Conservation (phyloP, 2,797 vertebrate species). For the Oryzias dopingdopingensis region DNA sequence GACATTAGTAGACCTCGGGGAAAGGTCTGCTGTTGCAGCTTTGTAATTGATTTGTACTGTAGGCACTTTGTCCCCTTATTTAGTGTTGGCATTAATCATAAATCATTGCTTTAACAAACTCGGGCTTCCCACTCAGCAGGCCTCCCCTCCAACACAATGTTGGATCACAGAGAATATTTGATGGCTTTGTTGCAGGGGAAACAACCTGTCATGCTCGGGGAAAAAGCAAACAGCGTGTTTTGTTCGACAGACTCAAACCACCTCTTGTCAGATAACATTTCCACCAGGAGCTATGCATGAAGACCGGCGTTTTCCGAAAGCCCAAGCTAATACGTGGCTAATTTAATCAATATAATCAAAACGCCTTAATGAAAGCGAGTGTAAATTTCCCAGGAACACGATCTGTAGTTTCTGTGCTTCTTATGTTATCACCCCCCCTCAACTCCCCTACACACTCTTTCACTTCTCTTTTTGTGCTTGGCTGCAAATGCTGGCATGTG, state of each 20-base stretch:
- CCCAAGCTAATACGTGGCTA: constrained; percentile 59
- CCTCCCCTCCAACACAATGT: constrained; percentile 76
- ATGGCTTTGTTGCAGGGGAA: constrained; percentile 82
- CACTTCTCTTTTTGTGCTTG: constrained; percentile 44
- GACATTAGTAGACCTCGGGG: constrained; percentile 76
- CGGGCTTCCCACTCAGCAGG: constrained; percentile 79
- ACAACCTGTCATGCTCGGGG: constrained; percentile 81
- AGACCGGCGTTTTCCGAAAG: constrained; percentile 32
- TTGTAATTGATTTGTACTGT: constrained; percentile 82
- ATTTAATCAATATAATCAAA: constrained; percentile 73
- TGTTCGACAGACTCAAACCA: constrained; percentile 73
- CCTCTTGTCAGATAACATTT: constrained; percentile 76
- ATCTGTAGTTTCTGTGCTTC: constrained; percentile 45
- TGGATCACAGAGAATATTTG: constrained; percentile 81
- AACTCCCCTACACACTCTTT: not conserved
- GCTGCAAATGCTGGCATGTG: constrained; percentile 83
- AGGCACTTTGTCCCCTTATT: constrained; percentile 81
- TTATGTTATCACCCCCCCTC: constrained; percentile 21
- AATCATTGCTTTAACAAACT: constrained; percentile 86
- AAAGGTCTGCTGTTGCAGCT: constrained; percentile 77
- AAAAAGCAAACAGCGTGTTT: constrained; percentile 79
- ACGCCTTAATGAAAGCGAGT: constrained; percentile 67
- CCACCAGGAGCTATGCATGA: constrained; percentile 63
- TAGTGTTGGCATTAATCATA: constrained; percentile 84
- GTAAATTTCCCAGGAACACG: constrained; percentile 52